A percentile compares a stretch with the other conserved stretches of the same genome.
These are phyloP conservation scores for Astropecten irregularis DNA, from an alignment of 53 echinoderm and acorn worm species.

Conservation along the genomic window DNA sequence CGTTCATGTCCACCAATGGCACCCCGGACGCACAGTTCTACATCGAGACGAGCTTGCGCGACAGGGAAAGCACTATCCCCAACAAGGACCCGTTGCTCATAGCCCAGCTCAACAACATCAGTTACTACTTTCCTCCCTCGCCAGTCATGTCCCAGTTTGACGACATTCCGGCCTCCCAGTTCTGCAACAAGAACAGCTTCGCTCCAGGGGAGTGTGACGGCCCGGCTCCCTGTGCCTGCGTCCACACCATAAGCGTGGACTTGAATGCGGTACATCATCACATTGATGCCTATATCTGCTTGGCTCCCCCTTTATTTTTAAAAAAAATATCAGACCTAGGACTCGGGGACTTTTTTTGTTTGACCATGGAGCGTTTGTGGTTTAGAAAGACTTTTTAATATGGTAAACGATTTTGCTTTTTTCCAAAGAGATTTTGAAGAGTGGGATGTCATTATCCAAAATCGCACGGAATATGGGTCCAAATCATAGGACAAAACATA, in stretches of 20 bases:
- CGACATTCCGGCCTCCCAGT: background rate
- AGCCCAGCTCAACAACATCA: slow-evolving; percentile 10
- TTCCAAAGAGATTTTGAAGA: no score
- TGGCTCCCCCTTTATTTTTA: no score
- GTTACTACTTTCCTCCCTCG: background rate
- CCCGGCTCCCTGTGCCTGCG: background rate
- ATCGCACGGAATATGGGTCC: no score
- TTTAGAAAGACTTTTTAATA: no score
- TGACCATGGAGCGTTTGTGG: no score
- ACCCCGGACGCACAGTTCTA: background rate
- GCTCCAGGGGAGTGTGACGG: background rate
- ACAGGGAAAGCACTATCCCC: background rate
- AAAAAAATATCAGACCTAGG: no score
- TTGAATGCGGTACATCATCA: background rate
- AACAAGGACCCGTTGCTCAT: background rate
- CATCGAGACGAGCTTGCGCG: slow-evolving; percentile 39
- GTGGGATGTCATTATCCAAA: no score
- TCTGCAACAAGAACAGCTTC: slow-evolving; percentile 11
- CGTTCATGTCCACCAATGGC: background rate
- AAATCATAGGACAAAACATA: no score
- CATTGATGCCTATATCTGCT: no score
- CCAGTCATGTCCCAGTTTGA: background rate
- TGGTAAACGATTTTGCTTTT: no score
- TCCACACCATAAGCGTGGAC: slow-evolving; percentile 2
- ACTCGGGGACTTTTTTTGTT: no score